Evolutionary conservation across 2,797 vertebrate genomes (phyloP).

Genomic region (Mallotus villosus): DNA sequence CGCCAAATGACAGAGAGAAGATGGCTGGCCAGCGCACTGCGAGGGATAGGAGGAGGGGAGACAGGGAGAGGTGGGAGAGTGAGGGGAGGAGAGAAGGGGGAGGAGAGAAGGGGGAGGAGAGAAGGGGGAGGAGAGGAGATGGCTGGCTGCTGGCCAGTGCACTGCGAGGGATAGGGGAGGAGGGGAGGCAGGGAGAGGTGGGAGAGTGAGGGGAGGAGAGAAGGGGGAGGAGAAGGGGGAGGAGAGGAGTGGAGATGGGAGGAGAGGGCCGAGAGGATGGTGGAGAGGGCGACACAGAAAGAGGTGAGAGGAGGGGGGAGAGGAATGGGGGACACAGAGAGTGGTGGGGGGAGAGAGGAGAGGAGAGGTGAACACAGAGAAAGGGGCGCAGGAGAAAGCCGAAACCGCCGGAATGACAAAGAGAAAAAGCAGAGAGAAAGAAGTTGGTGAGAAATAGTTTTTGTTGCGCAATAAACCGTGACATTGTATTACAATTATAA

Average conservation of each 20-base stretch:
- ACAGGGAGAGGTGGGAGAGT: too few relatives aligned
- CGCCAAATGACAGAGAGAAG: conserved; percentile 32
- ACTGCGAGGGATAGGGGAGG: neutral
- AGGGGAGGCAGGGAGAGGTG: neutral
- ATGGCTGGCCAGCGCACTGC: too few relatives aligned
- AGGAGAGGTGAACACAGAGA: conserved; percentile 6
- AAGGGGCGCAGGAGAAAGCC: too few relatives aligned
- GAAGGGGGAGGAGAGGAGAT: conserved; percentile 14
- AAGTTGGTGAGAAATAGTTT: too few relatives aligned
- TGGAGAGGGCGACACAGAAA: neutral
- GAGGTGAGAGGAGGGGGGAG: neutral
- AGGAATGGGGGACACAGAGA: neutral
- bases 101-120: conserved; percentile 7
- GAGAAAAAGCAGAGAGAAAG: neutral
- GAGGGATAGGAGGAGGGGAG: neutral
- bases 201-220: neutral
- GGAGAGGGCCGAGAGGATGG: neutral
- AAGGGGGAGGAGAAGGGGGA: neutral
- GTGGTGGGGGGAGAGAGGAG: neutral
- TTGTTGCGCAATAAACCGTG: too few relatives aligned
- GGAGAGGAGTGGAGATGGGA: neutral
- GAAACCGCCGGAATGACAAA: neutral
- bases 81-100: conserved; percentile 48
- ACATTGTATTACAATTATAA: too few relatives aligned
- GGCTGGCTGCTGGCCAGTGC: neutral